Evolutionary conservation across 2,113 vertebrate species (phyloP).

Genomic region (Polypterus bichir): DNA sequence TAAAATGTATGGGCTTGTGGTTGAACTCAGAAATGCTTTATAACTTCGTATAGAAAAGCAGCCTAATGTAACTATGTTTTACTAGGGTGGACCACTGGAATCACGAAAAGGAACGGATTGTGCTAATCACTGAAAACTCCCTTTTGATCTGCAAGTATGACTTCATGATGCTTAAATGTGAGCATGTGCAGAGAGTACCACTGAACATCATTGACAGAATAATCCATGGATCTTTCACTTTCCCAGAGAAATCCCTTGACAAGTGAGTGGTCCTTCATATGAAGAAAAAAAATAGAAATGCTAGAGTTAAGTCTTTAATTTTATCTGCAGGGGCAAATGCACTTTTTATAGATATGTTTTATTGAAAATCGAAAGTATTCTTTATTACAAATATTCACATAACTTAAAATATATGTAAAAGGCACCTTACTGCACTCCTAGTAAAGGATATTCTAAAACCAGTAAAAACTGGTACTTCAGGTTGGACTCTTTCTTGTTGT

Average conservation of each 20-base stretch:
- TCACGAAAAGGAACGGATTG: constrained; percentile 61
- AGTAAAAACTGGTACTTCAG: too few relatives aligned
- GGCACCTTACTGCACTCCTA: too few relatives aligned
- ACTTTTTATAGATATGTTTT: too few relatives aligned
- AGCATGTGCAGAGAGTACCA: constrained; percentile 46
- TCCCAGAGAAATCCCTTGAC: constrained; percentile 51
- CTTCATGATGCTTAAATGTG: constrained; percentile 59
- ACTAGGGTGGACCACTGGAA: constrained; percentile 69
- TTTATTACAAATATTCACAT: too few relatives aligned
- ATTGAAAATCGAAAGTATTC: too few relatives aligned
- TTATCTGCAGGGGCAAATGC: too few relatives aligned
- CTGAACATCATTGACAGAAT: constrained; percentile 48
- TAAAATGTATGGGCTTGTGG: too few relatives aligned
- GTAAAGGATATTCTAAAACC: neutral
- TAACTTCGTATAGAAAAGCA: neutral
- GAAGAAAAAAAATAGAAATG: too few relatives aligned
- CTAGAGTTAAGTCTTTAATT: too few relatives aligned
- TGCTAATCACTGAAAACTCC: constrained; percentile 44
- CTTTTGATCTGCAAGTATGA: constrained; percentile 66
- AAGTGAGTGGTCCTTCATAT: constrained; percentile 41
- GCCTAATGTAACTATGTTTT: constrained; percentile 18
- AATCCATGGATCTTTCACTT: constrained; percentile 45
- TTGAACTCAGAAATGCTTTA: neutral
- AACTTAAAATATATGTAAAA: too few relatives aligned
- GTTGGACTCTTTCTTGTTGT: too few relatives aligned